These are phyloP conservation scores for Hemibagrus wyckioides DNA, from an alignment of 2,113 vertebrate genomes.

Conservation along the genomic window DNA sequence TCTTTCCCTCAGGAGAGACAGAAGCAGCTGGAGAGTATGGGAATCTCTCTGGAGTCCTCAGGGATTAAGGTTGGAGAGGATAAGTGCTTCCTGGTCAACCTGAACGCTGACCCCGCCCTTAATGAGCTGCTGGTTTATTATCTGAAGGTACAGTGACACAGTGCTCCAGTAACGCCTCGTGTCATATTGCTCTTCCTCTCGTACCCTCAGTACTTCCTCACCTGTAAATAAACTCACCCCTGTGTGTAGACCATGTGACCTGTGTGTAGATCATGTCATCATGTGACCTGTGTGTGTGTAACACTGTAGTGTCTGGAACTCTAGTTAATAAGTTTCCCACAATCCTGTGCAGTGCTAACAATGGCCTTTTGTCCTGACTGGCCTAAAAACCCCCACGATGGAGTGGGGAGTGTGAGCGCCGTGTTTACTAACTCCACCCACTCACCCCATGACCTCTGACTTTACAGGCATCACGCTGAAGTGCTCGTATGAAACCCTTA, in stretches of 20 bases:
- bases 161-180: background rate
- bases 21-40: conserved; percentile 97
- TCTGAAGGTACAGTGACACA: conserved; percentile 81
- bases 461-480: background rate
- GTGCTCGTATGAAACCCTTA: background rate
- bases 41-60: conserved; percentile 94
- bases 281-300: no score
- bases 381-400: background rate
- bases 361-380: background rate
- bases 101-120: conserved; percentile 95
- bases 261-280: no score
- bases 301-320: background rate
- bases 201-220: background rate
- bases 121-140: conserved; percentile 98
- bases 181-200: background rate
- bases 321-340: background rate
- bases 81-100: conserved; percentile 95
- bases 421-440: conserved; percentile 9
- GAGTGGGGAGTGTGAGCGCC: background rate
- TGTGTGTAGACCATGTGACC: background rate
- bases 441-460: background rate
- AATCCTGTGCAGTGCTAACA: background rate
- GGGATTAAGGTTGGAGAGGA: conserved; percentile 99
- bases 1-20: conserved; percentile 84
- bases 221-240: no score